Percentiles rank a stretch among this genome's conserved stretches.
Conservation (phyloP, 2,113 vertebrate genomes). For the Pachypanchax playfairii region DNA sequence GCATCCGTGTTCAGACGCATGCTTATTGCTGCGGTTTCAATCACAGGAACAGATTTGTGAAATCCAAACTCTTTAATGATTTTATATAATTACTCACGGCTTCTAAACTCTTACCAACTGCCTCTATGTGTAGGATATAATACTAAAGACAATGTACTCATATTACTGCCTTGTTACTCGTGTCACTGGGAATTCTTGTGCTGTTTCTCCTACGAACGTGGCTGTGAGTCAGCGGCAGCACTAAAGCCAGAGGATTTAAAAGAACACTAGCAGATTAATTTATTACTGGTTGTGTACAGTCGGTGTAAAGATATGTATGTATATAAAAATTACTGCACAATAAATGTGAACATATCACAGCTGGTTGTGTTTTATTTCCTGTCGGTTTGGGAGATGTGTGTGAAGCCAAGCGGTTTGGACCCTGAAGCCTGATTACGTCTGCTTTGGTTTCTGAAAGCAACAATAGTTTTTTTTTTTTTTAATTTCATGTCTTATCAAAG, state of each 20-base stretch:
- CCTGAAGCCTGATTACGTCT: conserved; percentile 21
- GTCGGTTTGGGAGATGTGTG: too few relatives aligned
- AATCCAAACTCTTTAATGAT: too few relatives aligned
- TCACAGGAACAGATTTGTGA: too few relatives aligned
- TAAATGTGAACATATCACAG: conserved; percentile 78
- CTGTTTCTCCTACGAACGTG: conserved; percentile 34
- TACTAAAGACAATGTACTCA: conserved; percentile 57
- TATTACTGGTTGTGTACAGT: conserved; percentile 79
- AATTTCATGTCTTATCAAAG: conserved; percentile 33
- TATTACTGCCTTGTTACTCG: conserved; percentile 62
- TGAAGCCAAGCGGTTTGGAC: too few relatives aligned
- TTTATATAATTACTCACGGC: too few relatives aligned
- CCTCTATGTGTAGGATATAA: conserved; percentile 50
- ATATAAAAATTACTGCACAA: conserved; percentile 81
- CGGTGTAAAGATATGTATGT: conserved; percentile 76
- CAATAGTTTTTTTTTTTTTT: background rate
- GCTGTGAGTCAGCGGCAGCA: conserved; percentile 51
- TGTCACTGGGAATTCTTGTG: conserved; percentile 60
- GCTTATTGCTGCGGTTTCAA: background rate
- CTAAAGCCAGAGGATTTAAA: conserved; percentile 58
- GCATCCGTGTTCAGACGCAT: background rate
- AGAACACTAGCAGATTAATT: conserved; percentile 73
- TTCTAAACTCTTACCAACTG: conserved; percentile 60
- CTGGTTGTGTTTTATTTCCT: conserved; percentile 37
- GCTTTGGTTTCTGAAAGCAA: conserved; percentile 28